Percentiles rank a stretch among this genome's conserved stretches.
Conservation (phyloP, 2,113 vertebrate genomes). For the Trogon melanurus region DNA sequence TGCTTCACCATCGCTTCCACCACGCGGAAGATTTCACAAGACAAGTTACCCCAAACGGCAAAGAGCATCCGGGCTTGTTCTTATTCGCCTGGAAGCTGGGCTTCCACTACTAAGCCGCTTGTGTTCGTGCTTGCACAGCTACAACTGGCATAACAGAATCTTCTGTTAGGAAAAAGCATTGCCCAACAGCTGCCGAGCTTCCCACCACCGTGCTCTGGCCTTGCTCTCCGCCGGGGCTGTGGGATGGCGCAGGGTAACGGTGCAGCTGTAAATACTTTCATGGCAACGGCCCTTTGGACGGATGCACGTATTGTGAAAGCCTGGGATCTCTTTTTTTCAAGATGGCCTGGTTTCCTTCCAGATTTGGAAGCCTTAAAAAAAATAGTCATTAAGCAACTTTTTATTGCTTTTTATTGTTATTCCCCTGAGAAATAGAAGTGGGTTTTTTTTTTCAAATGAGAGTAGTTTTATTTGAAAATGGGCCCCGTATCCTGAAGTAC, state of each 20-base stretch:
- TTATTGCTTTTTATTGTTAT: slow-evolving; percentile 43
- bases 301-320: background rate
- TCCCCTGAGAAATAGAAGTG: background rate
- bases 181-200: background rate
- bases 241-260: background rate
- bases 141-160: background rate
- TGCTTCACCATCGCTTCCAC: background rate
- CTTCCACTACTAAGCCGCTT: background rate
- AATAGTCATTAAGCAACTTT: slow-evolving; percentile 39
- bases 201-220: background rate
- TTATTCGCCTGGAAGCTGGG: background rate
- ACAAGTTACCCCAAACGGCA: background rate
- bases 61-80: background rate
- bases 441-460: background rate
- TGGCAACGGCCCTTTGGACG: background rate
- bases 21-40: background rate
- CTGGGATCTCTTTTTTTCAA: slow-evolving; percentile 25
- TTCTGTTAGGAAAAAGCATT: background rate
- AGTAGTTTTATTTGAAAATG: background rate
- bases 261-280: slow-evolving; percentile 19
- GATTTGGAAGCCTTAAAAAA: background rate
- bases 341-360: slow-evolving; percentile 16
- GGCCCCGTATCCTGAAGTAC: background rate
- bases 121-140: background rate
- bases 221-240: background rate